These are phyloP conservation scores for Loris lydekkerianus DNA, from an alignment of 2,797 vertebrate species.

Conservation along the genomic window DNA sequence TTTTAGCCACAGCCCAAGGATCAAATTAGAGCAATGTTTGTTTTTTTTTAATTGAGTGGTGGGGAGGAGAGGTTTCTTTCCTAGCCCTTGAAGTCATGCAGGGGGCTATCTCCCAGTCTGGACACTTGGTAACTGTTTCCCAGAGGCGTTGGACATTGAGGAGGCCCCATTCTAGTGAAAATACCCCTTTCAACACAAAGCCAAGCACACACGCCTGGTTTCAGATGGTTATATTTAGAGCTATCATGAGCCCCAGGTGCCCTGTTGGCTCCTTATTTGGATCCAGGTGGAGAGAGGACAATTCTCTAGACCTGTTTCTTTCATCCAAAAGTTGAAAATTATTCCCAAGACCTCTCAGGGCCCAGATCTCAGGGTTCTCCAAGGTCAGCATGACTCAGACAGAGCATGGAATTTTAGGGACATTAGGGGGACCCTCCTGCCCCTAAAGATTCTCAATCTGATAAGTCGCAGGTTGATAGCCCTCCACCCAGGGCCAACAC, in stretches of 20 bases:
- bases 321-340: conserved; percentile 23
- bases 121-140: background rate
- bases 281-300: background rate
- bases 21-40: background rate
- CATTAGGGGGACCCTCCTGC: background rate
- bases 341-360: background rate
- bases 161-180: background rate
- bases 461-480: background rate
- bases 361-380: conserved; percentile 35
- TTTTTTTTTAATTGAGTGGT: background rate
- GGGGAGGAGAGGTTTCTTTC: background rate
- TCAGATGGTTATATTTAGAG: background rate
- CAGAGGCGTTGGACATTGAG: background rate
- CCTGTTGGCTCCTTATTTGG: no score
- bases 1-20: background rate
- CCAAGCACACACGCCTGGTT: background rate
- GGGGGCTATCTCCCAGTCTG: background rate
- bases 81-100: background rate
- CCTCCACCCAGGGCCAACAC: background rate
- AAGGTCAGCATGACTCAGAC: background rate
- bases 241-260: background rate
- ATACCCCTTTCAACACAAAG: background rate
- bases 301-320: background rate
- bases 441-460: background rate
- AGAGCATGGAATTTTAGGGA: conserved; percentile 17